Evolutionary conservation across 2,113 vertebrate species (phyloP), one percentile per base, ranked within the genome.

Genomic region (Oncorhynchus gorbuscha): DNA sequence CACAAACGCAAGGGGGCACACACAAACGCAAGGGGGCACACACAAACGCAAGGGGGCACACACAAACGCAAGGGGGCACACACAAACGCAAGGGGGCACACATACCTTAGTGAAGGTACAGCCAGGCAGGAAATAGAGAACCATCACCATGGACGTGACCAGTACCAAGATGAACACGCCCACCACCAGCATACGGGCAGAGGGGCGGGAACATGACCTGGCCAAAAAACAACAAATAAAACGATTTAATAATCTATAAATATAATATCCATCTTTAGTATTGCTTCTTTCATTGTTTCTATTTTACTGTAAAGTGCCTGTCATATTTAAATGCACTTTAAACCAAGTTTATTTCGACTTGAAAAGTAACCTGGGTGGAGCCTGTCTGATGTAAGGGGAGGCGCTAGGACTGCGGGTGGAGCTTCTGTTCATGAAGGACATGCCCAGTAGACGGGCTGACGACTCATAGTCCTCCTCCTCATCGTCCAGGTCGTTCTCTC

Each of bases 381-480:
- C 86, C 81, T 96, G 96, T 59, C 95, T 92, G 71, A 68, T 81
- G 74, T 95, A 98, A 79, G 89, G 85, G 1, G 93, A 78, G n/a
- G 89, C 79, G 72, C 73, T 92, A 76, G 91, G 90, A 64, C 94
- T 94, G 30, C 95, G 93, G 82, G 92, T 90, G 0, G 95, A 92
- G 87, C 95, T 99, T 75, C 97, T 95, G 87, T 99, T 99, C 96
- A 99, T 98, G 85, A 99, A 99, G 4, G 97, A 97, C 95, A 98
- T 98, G 80, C 97, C 98, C 74, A 99, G 85, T 3, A 99, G 89
- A 83, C 97, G 97, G 26, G 97, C 96, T 20, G 98, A 99, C 24
- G 98, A 99, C 81, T 96, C 98, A 5, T 93, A 98, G 86, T 99
- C 97, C 16, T 99, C 97, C 85, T 99, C 98, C 0, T 98, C 97